phyloP scores from a whole-genome alignment of 2,113 vertebrate species.

The Clarias magur region DNA sequence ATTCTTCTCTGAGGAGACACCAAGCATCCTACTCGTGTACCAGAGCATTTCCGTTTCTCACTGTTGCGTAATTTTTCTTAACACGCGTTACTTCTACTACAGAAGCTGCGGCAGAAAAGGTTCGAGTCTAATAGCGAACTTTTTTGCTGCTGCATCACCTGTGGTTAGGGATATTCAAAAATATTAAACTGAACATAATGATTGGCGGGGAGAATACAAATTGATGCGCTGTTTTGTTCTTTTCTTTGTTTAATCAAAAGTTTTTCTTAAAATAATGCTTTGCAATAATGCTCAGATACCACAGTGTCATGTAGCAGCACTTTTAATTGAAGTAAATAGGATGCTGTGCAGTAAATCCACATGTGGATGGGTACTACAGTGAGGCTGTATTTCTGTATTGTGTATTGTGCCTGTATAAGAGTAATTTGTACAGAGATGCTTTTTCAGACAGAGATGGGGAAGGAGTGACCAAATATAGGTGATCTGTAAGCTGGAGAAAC shows the following conservation, averaged over 20 bases:
- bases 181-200: neutral
- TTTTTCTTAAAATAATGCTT: too few species aligned
- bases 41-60: neutral
- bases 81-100: neutral
- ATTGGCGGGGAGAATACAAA: neutral
- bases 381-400: neutral
- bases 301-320: neutral
- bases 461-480: too few species aligned
- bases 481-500: neutral
- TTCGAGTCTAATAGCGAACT: neutral
- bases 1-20: constrained; percentile 10
- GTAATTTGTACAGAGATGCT: neutral
- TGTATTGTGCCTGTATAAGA: neutral
- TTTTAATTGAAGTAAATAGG: neutral
- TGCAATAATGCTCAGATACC: neutral
- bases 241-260: neutral
- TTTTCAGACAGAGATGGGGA: neutral
- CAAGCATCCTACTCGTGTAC: neutral
- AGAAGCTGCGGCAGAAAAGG: constrained; percentile 26
- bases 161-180: neutral
- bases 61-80: neutral
- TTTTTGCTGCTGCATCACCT: neutral
- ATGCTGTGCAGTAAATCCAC: neutral
- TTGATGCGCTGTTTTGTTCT: neutral
- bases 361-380: too few species aligned